Evolutionary conservation across 2,888 invertebrate species (phyloP).

Genomic region (Eulithis testata): DNA sequence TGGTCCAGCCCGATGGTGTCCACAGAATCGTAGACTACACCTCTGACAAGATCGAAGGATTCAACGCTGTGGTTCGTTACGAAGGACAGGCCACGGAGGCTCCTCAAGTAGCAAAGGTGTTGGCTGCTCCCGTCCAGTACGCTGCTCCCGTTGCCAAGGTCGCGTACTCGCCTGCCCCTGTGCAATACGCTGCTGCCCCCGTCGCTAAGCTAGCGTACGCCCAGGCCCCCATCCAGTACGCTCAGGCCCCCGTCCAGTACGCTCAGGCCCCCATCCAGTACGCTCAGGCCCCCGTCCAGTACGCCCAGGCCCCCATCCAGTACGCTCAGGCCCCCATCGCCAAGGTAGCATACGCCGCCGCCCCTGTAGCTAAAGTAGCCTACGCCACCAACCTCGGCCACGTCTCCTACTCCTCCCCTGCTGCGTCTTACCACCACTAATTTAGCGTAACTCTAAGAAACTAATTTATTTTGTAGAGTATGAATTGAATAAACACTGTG

Average conservation of each 20-base stretch:
- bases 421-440: slow-evolving; percentile 75
- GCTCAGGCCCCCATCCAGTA: slow-evolving; percentile 46
- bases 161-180: slow-evolving; percentile 52
- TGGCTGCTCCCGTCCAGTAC: slow-evolving; percentile 50
- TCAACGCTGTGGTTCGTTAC: slow-evolving; percentile 76
- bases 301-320: slow-evolving; percentile 47
- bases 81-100: slow-evolving; percentile 66
- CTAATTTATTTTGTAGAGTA: slow-evolving; percentile 69
- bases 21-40: slow-evolving; percentile 77
- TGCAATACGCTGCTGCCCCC: slow-evolving; percentile 40
- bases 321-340: slow-evolving; percentile 48
- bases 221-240: slow-evolving; percentile 43
- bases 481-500: slow-evolving; percentile 53
- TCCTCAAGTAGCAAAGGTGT: slow-evolving; percentile 47
- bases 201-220: slow-evolving; percentile 49
- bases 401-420: slow-evolving; percentile 69
- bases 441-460: slow-evolving; percentile 48
- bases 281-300: slow-evolving; percentile 42
- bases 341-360: slow-evolving; percentile 51
- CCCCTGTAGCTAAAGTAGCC: slow-evolving; percentile 51
- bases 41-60: slow-evolving; percentile 72
- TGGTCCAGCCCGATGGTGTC: slow-evolving; percentile 78
- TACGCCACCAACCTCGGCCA: slow-evolving; percentile 60
- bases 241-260: slow-evolving; percentile 49
- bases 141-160: slow-evolving; percentile 54